Evolutionary conservation across 1,140 invertebrate genomes (phyloP).

Genomic region (Lordiphosa mommai): DNA sequence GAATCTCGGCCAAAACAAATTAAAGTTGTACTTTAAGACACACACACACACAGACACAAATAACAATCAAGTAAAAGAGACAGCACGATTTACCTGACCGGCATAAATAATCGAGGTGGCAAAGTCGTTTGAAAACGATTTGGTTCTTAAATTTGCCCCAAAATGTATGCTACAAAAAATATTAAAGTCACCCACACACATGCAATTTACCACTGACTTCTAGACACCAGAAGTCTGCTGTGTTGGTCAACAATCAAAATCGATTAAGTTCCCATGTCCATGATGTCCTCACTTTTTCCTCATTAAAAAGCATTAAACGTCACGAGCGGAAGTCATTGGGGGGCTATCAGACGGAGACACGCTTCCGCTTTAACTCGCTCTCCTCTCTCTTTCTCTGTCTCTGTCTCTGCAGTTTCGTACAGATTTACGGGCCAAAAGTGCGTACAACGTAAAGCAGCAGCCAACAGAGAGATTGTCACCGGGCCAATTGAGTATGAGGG

Average conservation of each 20-base stretch:
- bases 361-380: conserved; percentile 52
- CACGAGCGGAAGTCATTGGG: conserved; percentile 71
- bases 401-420: conserved; percentile 28
- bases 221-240: conserved; percentile 16
- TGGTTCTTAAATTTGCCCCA: conserved; percentile 36
- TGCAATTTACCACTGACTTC: conserved; percentile 30
- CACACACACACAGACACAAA: conserved; percentile 47
- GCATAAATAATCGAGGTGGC: conserved; percentile 59
- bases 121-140: conserved; percentile 64
- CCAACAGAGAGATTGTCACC: conserved; percentile 63
- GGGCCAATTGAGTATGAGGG: conserved; percentile 60
- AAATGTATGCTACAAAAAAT: conserved; percentile 2
- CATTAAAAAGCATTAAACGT: conserved; percentile 76
- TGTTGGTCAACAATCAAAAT: conserved; percentile 43
- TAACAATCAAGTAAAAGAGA: conserved; percentile 47
- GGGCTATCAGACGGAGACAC: conserved; percentile 64
- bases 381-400: not conserved
- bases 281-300: conserved; percentile 38
- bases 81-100: conserved; percentile 70
- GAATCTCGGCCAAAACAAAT: conserved; percentile 58
- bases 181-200: conserved; percentile 24
- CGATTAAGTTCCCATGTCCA: conserved; percentile 53
- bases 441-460: conserved; percentile 37
- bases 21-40: conserved; percentile 62
- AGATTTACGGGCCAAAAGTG: conserved; percentile 71